Base-by-base conservation (phyloP, 2,888 invertebrate genomes). In the Xestia ashworthii region DNA sequence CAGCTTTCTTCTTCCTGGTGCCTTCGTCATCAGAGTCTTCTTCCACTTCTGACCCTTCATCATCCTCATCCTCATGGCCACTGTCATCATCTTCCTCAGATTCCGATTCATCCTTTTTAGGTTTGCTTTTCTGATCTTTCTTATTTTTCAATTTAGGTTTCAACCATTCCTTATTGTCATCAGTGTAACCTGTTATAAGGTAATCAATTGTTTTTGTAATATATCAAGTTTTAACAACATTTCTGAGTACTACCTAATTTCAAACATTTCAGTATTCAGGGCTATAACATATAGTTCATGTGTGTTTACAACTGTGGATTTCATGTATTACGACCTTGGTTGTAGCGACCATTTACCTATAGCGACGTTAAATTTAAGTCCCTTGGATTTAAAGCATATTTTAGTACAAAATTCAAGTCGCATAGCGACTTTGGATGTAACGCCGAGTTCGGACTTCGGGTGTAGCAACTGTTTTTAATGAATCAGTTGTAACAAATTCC, bases 101-200 rank as follows among this genome's bases (percentile, higher is more conserved):
- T 25, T 93, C 93, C 5, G 89, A 82, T n/a, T 91, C 88, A 50
- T 19, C 60, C 14, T 69, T 64, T 12, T 48, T 65, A 48, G 84
- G 68, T 76, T 90, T 84, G 11, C 48, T 68, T 53, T 90, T 89
- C 69, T 87, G 81, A 91, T 91, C 95, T 9, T 76, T 77, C 92
- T 93, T 97, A 93, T 22, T 88, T 90, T 93, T 95, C 83, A 96
- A 93, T 91, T 97, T 98, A 1, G 97, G 97, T 89, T 97, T 98
- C 60, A 98, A 92, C 98, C 98, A 98, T 48, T 96, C 95, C 76
- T 97, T 97, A 89, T 98, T 98, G 25, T 98, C 98, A 96, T 98
- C 98, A 64, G 97, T 97, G 87, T 97, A 98, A 53, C 97, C 98
- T 94, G 92, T 82, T 90, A 64, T 32, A 72, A 69, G 70, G 14